A percentile compares a stretch with the other conserved stretches of the same genome.
Conservation (phyloP, 1,140 invertebrate species). For the Lasioglossum baleicum region DNA sequence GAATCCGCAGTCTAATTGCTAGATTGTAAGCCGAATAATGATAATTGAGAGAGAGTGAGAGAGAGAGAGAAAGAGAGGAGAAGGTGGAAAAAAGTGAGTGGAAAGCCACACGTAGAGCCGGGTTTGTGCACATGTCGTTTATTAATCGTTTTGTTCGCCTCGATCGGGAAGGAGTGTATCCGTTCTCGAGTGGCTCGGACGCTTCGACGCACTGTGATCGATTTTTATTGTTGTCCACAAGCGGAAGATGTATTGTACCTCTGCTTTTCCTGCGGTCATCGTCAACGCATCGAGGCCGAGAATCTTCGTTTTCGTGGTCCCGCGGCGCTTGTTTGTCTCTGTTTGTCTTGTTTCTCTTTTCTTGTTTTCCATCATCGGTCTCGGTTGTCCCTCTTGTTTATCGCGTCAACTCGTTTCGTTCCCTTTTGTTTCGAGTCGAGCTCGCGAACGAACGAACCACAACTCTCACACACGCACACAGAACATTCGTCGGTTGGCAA, state of each 20-base stretch:
- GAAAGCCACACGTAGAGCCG: conserved; percentile 26
- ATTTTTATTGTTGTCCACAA: conserved; percentile 23
- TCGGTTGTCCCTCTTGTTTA: too few species aligned
- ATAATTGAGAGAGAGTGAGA: neutral
- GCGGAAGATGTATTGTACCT: conserved; percentile 13
- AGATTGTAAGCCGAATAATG: neutral
- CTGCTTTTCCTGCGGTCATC: neutral
- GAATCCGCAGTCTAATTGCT: neutral
- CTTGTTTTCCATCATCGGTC: too few species aligned
- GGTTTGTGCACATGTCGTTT: conserved; percentile 38
- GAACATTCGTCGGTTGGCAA: neutral
- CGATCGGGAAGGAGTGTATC: neutral
- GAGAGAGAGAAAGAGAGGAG: neutral
- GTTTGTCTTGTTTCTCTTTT: too few species aligned
- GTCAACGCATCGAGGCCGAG: neutral
- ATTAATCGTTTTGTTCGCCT: neutral
- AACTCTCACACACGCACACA: too few species aligned
- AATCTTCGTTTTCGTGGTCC: too few species aligned
- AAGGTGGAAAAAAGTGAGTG: neutral
- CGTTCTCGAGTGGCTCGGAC: conserved; percentile 23
- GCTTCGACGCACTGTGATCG: conserved; percentile 44
- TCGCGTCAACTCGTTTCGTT: neutral
- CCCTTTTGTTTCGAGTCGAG: too few species aligned
- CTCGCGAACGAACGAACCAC: neutral
- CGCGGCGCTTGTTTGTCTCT: conserved; percentile 5